A percentile compares a stretch with the other conserved stretches of the same genome.
These are phyloP conservation scores for Geopemphigus sp. DNA, from an alignment of 1,140 invertebrate genomes.

Conservation along the genomic window DNA sequence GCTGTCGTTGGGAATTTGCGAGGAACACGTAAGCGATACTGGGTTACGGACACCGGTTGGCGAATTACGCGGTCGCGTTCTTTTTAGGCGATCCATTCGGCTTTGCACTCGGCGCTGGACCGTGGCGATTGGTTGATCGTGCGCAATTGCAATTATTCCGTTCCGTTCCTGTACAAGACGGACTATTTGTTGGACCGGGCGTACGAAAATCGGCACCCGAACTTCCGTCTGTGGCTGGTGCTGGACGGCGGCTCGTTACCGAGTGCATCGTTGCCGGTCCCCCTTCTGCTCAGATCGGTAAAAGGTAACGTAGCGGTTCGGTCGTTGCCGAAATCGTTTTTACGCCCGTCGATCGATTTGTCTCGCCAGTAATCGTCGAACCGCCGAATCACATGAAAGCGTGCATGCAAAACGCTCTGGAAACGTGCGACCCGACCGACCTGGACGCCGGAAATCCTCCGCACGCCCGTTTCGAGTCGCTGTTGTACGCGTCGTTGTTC, in stretches of 20 bases:
- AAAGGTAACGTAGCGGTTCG: constrained; percentile 39
- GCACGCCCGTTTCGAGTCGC: constrained; percentile 72
- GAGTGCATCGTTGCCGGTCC: not conserved
- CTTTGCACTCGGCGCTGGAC: constrained; percentile 24
- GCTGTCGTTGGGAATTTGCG: not conserved
- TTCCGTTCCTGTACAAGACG: not conserved
- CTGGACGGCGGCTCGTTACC: not conserved
- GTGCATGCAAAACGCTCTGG: constrained; percentile 83
- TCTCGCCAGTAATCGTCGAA: constrained; percentile 60
- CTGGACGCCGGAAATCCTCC: constrained; percentile 68
- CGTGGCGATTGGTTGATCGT: constrained; percentile 36
- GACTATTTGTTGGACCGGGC: constrained; percentile 8
- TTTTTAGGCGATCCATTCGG: constrained; percentile 7
- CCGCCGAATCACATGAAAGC: constrained; percentile 85
- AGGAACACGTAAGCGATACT: constrained; percentile 6
- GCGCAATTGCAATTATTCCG: constrained; percentile 31
- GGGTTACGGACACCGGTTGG: too few relatives aligned
- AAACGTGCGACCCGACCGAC: constrained; percentile 69
- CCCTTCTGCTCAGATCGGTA: constrained; percentile 27
- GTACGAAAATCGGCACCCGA: constrained; percentile 9
- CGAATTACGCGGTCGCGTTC: too few relatives aligned
- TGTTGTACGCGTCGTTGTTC: constrained; percentile 82
- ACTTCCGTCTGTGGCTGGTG: constrained; percentile 28
- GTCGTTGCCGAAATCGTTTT: too few relatives aligned
- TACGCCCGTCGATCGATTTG: too few relatives aligned